These are phyloP conservation scores for Saccopteryx bilineata DNA, from an alignment of 2,113 vertebrate genomes.

Conservation along the genomic window DNA sequence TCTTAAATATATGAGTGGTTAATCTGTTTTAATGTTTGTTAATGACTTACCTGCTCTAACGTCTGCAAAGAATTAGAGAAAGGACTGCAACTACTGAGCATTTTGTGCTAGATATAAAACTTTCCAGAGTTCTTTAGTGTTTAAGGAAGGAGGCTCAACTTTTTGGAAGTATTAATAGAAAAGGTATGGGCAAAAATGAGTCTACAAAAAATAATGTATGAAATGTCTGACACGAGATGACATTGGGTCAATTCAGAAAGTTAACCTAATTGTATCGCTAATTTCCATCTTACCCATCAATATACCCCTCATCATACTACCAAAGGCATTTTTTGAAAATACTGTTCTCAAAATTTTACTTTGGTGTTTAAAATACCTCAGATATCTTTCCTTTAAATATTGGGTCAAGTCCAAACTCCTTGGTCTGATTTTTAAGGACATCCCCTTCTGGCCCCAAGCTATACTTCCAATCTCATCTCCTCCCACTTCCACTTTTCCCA, in stretches of 20 bases:
- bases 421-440: not conserved
- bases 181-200: not conserved
- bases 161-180: slow-evolving; percentile 44
- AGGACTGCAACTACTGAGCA: not conserved
- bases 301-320: not conserved
- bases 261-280: not conserved
- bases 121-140: slow-evolving; percentile 12
- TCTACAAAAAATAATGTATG: not conserved
- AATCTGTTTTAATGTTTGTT: slow-evolving; percentile 16
- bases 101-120: not conserved
- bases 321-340: slow-evolving; percentile 27
- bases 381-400: not conserved
- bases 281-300: not conserved
- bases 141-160: slow-evolving; percentile 5
- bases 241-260: not conserved
- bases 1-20: not conserved
- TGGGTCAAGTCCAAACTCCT: not conserved
- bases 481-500: not conserved
- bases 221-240: not conserved
- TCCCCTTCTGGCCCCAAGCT: not conserved
- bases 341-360: not conserved
- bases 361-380: slow-evolving; percentile 26
- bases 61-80: slow-evolving; percentile 34
- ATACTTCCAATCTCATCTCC: not conserved
- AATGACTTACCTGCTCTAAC: slow-evolving; percentile 50